These are phyloP conservation scores for Mycetomoellerius zeteki DNA, from an alignment of 1,140 invertebrate genomes.

Conservation along the genomic window DNA sequence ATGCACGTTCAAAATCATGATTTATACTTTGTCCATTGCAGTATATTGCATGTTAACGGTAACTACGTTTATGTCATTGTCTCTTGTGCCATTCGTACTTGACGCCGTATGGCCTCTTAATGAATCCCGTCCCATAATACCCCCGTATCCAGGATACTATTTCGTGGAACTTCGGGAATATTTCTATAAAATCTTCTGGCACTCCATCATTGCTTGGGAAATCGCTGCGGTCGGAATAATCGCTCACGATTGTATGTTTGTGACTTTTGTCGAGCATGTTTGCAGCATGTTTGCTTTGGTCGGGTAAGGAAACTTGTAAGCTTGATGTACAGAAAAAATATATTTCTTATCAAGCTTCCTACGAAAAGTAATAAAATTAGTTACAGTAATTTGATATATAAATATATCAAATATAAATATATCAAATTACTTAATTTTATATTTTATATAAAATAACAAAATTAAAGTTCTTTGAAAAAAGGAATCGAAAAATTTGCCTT, in stretches of 20 bases:
- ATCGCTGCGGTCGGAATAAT: constrained; percentile 15
- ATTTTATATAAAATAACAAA: not conserved
- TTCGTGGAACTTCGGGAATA: constrained; percentile 44
- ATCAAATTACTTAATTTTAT: no score
- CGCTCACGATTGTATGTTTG: constrained; percentile 34
- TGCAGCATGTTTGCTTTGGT: constrained; percentile 53
- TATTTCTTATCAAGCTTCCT: not conserved
- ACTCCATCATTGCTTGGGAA: not conserved
- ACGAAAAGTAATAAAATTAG: no score
- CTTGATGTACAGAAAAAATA: not conserved
- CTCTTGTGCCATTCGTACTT: constrained; percentile 12
- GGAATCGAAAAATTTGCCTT: not conserved
- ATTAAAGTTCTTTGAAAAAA: not conserved
- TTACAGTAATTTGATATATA: no score
- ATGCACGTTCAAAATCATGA: no score
- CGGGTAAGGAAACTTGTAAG: constrained; percentile 24
- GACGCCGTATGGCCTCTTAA: constrained; percentile 47
- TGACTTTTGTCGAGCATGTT: constrained; percentile 56
- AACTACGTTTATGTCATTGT: constrained; percentile 12
- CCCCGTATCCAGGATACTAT: constrained; percentile 38
- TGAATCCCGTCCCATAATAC: constrained; percentile 23
- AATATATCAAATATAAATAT: no score
- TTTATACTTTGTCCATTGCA: not conserved
- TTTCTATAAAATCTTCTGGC: constrained; percentile 39
- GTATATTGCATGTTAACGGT: not conserved